Base-by-base conservation (phyloP, 1,140 invertebrate species). In the Pomacea maculata region DNA sequence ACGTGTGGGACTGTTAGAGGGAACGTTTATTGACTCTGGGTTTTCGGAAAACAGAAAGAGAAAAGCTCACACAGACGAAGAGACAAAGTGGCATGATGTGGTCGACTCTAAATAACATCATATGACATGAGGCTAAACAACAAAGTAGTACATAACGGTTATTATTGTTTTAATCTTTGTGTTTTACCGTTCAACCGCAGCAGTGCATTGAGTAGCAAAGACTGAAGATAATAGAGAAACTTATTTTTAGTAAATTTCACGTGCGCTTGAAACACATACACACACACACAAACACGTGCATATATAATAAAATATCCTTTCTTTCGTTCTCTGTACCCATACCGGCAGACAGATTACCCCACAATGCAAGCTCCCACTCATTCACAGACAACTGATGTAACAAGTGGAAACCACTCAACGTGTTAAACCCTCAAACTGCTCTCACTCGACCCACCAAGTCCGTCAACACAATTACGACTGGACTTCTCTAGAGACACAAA, bases 391-490 rank as follows among this genome's bases (percentile, higher is more conserved):
- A 8, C 5, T n/a, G 34, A 45, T 45, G 3, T 45, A 45, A 45
- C 34, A 6, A 87, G 67, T 5, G 85, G 29, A 55, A 88, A 88
- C 75, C 84, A 87, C 25, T 88, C 54, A 25, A 87, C 82, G 80
- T 89, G 88, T 45, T 45, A 45, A 45, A 45, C 34, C 34, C 34
- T 45, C 34, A 45, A 45, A 45, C 34, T 45, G 34, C 6, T 45
- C 6, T 45, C 34, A 45, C 34, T 45, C 34, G 34, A 45, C 34
- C 34, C 34, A 45, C 34, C 34, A 45, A 45, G 34, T 45, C 34
- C 34, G 34, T 45, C 34, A 45, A 45, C 34, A 45, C 34, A 45
- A 45, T 45, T 45, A 45, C 34, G 34, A 45, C 34, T 45, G 34
- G 34, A 45, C 34, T 45, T 6, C 34, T 45, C 34, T 45, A 45